phyloP scores from a whole-genome alignment of 2,113 vertebrate species.

The Gulo gulo region DNA sequence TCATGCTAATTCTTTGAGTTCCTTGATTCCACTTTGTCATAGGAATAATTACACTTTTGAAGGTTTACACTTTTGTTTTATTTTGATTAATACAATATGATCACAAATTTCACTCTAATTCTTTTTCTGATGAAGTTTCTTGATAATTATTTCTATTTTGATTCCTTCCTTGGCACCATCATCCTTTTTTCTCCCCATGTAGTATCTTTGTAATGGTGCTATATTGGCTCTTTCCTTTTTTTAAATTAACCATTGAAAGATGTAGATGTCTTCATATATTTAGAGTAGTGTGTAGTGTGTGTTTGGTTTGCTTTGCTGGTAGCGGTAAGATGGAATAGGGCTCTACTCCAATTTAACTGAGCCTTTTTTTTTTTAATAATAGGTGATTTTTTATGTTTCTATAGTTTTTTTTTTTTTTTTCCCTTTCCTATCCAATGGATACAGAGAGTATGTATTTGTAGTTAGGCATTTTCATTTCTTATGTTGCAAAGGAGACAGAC shows the following conservation, averaged over 20 bases:
- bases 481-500: background rate
- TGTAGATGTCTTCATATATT: background rate
- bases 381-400: background rate
- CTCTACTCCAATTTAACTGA: background rate
- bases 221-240: background rate
- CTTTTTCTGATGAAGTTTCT: background rate
- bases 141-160: background rate
- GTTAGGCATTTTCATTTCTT: background rate
- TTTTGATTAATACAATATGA: background rate
- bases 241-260: background rate
- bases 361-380: background rate
- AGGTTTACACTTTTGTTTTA: background rate
- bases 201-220: background rate
- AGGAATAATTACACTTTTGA: background rate
- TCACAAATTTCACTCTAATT: background rate
- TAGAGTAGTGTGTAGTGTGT: background rate
- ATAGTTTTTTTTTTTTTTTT: background rate
- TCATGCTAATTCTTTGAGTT: background rate
- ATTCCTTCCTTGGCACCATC: background rate
- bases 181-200: background rate
- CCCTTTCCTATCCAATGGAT: background rate
- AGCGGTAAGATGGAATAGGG: background rate
- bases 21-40: background rate
- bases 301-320: background rate
- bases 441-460: background rate